A percentile compares a stretch with the other conserved stretches of the same genome.
phyloP scores from a whole-genome alignment of 2,797 vertebrate genomes.

The Enteromius paludinosus region DNA sequence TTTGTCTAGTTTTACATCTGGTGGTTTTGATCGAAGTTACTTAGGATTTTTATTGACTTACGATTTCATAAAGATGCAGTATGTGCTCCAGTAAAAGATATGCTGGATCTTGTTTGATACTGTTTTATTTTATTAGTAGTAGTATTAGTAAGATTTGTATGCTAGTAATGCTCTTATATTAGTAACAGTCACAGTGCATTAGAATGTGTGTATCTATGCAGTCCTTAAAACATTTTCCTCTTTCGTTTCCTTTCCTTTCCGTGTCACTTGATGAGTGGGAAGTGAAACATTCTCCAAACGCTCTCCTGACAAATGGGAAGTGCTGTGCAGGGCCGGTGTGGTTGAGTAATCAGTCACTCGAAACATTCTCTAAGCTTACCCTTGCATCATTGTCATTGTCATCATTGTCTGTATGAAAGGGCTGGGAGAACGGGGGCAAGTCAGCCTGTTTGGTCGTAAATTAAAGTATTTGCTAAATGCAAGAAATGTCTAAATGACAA shows the following conservation, averaged over 20 bases:
- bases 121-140: background rate
- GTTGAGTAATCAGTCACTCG: slow-evolving; percentile 40
- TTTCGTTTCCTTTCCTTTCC: slow-evolving; percentile 59
- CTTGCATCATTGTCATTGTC: slow-evolving; percentile 11
- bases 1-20: background rate
- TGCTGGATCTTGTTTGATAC: background rate
- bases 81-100: background rate
- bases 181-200: background rate
- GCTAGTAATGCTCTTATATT: background rate
- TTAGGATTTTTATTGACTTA: background rate
- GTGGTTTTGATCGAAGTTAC: background rate
- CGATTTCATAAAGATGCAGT: background rate
- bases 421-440: background rate
- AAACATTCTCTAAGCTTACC: background rate
- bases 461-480: background rate
- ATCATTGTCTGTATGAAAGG: background rate
- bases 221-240: slow-evolving; percentile 43
- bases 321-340: slow-evolving; percentile 11
- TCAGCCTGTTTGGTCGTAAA: background rate
- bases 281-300: slow-evolving; percentile 50
- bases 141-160: background rate
- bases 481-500: no score
- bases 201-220: slow-evolving; percentile 19
- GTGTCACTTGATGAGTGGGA: slow-evolving; percentile 60
- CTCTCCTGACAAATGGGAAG: slow-evolving; percentile 52